A percentile compares a stretch with the other conserved stretches of the same genome.
Conservation (phyloP, 2,797 vertebrate species). For the Sebastes matsubarae region DNA sequence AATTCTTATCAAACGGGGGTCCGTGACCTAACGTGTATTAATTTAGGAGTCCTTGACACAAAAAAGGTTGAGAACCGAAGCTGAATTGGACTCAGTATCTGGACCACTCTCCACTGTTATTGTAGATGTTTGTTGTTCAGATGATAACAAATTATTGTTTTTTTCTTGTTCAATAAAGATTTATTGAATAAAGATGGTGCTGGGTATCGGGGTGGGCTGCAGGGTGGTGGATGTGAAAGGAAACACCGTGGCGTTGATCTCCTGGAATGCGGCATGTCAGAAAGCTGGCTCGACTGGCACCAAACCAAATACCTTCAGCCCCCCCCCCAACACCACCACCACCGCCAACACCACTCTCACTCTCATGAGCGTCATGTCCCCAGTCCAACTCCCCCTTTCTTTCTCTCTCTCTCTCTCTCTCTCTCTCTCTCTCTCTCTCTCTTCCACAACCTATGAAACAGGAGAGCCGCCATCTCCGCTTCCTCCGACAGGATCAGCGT, state of each 20-base stretch:
- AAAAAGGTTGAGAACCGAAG: too few relatives aligned
- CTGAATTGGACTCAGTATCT: neutral
- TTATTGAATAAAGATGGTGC: neutral
- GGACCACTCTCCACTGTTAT: neutral
- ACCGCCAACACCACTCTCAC: conserved; percentile 59
- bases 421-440: conserved; percentile 61
- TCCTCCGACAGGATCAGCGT: conserved; percentile 79
- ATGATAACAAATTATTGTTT: neutral
- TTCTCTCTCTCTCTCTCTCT: neutral
- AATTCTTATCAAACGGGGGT: too few relatives aligned
- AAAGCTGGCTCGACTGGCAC: conserved; percentile 84
- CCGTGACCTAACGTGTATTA: too few relatives aligned
- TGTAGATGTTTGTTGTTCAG: neutral
- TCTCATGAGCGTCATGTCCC: conserved; percentile 59
- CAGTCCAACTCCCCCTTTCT: conserved; percentile 19
- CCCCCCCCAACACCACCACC: conserved; percentile 44
- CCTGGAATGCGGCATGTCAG: conserved; percentile 83
- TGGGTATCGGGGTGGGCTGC: conserved; percentile 18
- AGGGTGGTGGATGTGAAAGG: conserved; percentile 77
- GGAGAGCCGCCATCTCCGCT: conserved; percentile 80
- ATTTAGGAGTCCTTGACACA: too few relatives aligned
- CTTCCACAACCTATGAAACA: conserved; percentile 75
- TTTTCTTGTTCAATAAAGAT: conserved; percentile 24
- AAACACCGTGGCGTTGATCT: conserved; percentile 86
- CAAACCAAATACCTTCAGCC: conserved; percentile 82